Percentiles rank a stretch among this genome's conserved stretches.
phyloP scores from a whole-genome alignment of 2,888 invertebrate species.

The Campoplex nolae region DNA sequence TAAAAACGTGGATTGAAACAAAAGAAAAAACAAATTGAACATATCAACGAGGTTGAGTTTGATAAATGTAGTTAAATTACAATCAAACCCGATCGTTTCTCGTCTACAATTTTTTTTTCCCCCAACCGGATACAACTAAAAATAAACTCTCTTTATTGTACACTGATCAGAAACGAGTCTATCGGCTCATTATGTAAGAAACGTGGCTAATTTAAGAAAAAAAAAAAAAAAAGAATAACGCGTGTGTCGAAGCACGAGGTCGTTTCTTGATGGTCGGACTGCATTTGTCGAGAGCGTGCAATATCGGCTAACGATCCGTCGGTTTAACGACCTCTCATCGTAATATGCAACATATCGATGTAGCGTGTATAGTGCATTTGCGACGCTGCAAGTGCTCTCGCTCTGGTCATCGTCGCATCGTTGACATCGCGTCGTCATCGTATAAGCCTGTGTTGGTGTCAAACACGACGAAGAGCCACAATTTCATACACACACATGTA shows the following conservation, averaged over 20 bases:
- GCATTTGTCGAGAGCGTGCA: constrained; percentile 53
- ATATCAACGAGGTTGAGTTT: too few relatives aligned
- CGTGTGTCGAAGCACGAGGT: constrained; percentile 39
- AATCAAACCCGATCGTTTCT: neutral
- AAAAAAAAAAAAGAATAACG: neutral
- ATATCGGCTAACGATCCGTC: constrained; percentile 71
- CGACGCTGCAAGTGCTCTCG: constrained; percentile 30
- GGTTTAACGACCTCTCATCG: constrained; percentile 70
- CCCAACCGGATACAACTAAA: neutral
- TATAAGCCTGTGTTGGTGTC: constrained; percentile 49
- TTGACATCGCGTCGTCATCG: constrained; percentile 42
- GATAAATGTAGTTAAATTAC: neutral
- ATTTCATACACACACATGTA: neutral
- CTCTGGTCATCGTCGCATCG: constrained; percentile 39
- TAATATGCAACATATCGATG: constrained; percentile 58
- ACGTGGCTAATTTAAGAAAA: neutral
- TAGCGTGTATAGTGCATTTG: constrained; percentile 22
- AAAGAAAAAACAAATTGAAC: neutral
- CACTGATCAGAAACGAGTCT: neutral
- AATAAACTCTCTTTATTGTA: neutral
- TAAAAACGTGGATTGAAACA: neutral
- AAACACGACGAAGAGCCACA: constrained; percentile 55
- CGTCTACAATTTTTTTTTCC: neutral
- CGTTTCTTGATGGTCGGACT: constrained; percentile 59
- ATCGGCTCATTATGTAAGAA: neutral